phyloP scores from a whole-genome alignment of 2,888 invertebrate species.

The Pseudococcus jackbeardsleyi region DNA sequence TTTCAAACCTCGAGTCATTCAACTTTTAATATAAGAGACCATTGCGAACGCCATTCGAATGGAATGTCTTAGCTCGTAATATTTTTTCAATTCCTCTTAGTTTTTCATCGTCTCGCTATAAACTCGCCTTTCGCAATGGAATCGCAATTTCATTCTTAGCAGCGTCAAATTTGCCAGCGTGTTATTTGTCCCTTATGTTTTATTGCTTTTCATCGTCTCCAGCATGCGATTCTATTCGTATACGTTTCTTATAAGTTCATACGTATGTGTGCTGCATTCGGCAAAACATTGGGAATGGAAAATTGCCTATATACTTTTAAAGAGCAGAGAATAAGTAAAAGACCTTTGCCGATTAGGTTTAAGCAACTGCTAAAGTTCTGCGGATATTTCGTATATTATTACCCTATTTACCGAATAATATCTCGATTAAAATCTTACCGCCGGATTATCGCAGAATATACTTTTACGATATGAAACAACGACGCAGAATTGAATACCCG shows the following conservation, averaged over 20 bases:
- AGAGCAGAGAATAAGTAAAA: background rate
- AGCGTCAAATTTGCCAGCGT: constrained; percentile 21
- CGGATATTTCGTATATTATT: constrained; percentile 5
- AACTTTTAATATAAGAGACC: constrained; percentile 36
- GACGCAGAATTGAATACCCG: constrained; percentile 15
- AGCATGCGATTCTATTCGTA: too few relatives aligned
- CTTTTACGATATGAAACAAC: background rate
- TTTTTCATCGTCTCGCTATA: constrained; percentile 46
- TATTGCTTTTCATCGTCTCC: constrained; percentile 15
- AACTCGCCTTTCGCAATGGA: constrained; percentile 2
- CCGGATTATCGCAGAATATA: background rate
- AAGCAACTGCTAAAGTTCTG: background rate
- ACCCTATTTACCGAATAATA: constrained; percentile 20
- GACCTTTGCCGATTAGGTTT: background rate
- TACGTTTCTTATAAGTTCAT: too few relatives aligned
- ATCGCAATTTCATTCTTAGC: constrained; percentile 23
- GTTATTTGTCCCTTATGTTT: constrained; percentile 43
- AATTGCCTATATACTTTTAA: background rate
- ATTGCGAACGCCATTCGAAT: constrained; percentile 41
- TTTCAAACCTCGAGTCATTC: constrained; percentile 42
- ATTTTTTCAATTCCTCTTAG: constrained; percentile 41
- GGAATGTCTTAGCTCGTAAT: constrained; percentile 50
- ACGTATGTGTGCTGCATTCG: too few relatives aligned
- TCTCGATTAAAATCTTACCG: constrained; percentile 26
- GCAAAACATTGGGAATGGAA: background rate